phyloP scores from a whole-genome alignment of 1,140 invertebrate genomes.

The Drosophila funebris region DNA sequence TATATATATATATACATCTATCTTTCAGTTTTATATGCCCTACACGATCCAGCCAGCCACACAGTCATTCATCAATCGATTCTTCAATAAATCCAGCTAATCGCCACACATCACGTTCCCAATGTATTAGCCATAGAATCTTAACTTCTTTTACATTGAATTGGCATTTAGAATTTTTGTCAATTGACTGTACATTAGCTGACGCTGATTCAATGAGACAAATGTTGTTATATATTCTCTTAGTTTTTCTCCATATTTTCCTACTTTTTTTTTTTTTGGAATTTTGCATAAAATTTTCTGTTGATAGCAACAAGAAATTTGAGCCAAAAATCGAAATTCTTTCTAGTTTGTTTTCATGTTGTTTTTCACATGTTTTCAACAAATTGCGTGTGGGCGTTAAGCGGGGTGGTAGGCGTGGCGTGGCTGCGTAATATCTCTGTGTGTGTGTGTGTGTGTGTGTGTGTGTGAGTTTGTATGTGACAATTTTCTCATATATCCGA shows the following conservation, averaged over 20 bases:
- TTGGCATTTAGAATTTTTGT: slow-evolving; percentile 10
- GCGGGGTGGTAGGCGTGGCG: neutral
- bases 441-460: slow-evolving; percentile 58
- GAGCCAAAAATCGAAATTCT: slow-evolving; percentile 13
- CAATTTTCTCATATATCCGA: slow-evolving; percentile 69
- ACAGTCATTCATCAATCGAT: slow-evolving; percentile 48
- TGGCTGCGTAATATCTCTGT: too few species aligned
- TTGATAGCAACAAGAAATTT: neutral
- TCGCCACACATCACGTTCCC: slow-evolving; percentile 39
- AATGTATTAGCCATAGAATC: slow-evolving; percentile 13
- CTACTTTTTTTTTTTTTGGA: neutral
- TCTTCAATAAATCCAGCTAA: slow-evolving; percentile 47
- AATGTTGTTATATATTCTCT: neutral
- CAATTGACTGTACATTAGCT: slow-evolving; percentile 1
- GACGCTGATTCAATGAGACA: slow-evolving; percentile 14
- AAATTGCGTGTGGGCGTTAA: slow-evolving; percentile 14
- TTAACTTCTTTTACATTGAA: slow-evolving; percentile 42
- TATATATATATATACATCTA: neutral
- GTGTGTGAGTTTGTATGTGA: slow-evolving; percentile 60
- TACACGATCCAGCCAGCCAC: slow-evolving; percentile 15
- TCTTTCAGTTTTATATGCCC: slow-evolving; percentile 25
- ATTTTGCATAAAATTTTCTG: neutral
- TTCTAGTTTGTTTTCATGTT: slow-evolving; percentile 24
- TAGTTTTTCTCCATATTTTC: slow-evolving; percentile 1
- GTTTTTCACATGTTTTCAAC: slow-evolving; percentile 39